phyloP scores from a whole-genome alignment of 2,113 vertebrate genomes.

The Aphelocoma coerulescens region DNA sequence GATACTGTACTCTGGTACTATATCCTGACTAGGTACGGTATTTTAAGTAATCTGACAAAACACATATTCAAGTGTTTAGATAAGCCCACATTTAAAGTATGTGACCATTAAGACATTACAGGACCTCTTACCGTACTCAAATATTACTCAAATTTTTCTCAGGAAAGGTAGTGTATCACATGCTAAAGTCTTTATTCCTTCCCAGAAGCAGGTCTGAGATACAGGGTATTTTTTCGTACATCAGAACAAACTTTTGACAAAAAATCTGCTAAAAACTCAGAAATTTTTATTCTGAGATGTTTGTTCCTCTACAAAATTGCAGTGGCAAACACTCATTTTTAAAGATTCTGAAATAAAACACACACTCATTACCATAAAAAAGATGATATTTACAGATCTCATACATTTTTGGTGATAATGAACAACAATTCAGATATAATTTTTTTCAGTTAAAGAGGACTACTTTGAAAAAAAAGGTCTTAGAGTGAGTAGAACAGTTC shows the following conservation, averaged over 20 bases:
- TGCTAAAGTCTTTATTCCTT: not conserved
- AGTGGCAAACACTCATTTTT: not conserved
- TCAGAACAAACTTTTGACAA: not conserved
- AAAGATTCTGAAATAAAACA: not conserved
- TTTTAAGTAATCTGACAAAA: not conserved
- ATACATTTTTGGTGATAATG: not conserved
- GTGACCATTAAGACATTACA: not conserved
- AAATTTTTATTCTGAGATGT: not conserved
- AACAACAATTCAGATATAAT: not conserved
- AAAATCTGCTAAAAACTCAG: not conserved
- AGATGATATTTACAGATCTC: not conserved
- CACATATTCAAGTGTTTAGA: not conserved
- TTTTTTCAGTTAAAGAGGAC: not conserved
- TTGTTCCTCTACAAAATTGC: not conserved
- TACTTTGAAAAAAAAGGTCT: not conserved
- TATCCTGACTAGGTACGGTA: not conserved
- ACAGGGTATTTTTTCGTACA: not conserved
- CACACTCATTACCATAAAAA: not conserved
- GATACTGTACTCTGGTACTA: not conserved
- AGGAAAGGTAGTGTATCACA: not conserved
- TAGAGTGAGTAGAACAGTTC: not conserved
- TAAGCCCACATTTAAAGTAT: not conserved
- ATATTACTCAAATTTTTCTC: not conserved
- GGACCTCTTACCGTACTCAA: not conserved
- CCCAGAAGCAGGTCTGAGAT: not conserved